These are phyloP conservation scores for Pseudomyrmex flavicornis DNA, from an alignment of 1,140 invertebrate genomes.

Conservation along the genomic window DNA sequence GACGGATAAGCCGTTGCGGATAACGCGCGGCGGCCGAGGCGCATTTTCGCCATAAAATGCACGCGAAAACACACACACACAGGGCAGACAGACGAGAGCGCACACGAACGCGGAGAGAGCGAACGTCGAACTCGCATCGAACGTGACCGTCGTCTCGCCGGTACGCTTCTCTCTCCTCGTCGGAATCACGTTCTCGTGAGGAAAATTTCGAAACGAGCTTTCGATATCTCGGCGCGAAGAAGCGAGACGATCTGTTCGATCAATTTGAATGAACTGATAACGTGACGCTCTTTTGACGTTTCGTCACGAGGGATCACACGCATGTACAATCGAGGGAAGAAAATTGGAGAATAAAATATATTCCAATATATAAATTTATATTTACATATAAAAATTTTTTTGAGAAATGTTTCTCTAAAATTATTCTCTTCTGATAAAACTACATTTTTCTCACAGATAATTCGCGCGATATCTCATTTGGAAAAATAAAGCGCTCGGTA, in stretches of 20 bases:
- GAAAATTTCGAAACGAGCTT: constrained; percentile 29
- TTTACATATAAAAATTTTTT: constrained; percentile 15
- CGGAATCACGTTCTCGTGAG: constrained; percentile 32
- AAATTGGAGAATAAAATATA: too few species aligned
- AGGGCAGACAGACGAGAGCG: background rate
- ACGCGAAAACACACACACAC: background rate
- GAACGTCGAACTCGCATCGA: constrained; percentile 24
- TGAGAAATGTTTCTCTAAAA: background rate
- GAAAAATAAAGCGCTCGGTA: too few species aligned
- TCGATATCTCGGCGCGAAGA: constrained; percentile 1
- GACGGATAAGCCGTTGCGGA: constrained; percentile 37
- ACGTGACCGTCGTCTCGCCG: constrained; percentile 38
- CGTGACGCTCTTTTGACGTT: too few species aligned
- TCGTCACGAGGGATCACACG: too few species aligned
- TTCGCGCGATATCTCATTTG: too few species aligned
- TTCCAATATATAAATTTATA: background rate
- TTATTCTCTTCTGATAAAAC: background rate
- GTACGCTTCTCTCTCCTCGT: background rate
- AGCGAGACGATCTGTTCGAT: constrained; percentile 1
- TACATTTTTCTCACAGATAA: background rate
- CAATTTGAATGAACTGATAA: too few species aligned
- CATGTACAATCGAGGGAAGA: too few species aligned
- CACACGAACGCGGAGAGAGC: constrained; percentile 27
- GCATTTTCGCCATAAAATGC: constrained; percentile 37
- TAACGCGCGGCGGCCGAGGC: constrained; percentile 16